A percentile compares a stretch with the other conserved stretches of the same genome.
phyloP scores from a whole-genome alignment of 2,797 vertebrate genomes.

The Antennarius maculatus region DNA sequence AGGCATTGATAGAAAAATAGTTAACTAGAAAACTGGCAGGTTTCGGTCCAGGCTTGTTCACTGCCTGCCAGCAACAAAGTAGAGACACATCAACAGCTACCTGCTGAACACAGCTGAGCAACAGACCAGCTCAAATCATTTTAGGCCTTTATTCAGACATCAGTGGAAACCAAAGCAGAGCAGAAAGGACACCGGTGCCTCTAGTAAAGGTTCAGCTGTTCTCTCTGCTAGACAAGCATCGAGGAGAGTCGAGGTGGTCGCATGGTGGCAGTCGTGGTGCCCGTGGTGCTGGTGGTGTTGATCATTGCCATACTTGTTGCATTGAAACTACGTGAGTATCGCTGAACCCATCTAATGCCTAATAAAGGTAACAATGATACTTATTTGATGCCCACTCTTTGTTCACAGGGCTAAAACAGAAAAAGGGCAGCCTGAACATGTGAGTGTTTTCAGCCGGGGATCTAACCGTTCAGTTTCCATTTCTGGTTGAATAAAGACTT shows the following conservation, averaged over 20 bases:
- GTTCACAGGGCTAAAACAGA: slow-evolving; percentile 54
- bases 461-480: not conserved
- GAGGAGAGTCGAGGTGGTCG: slow-evolving; percentile 22
- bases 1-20: too few relatives aligned
- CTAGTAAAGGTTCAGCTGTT: not conserved
- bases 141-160: too few relatives aligned
- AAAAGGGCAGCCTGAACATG: slow-evolving; percentile 53
- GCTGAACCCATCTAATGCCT: too few relatives aligned
- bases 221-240: slow-evolving; percentile 38
- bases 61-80: too few relatives aligned
- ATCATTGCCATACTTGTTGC: slow-evolving; percentile 21
- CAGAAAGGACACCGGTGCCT: too few relatives aligned
- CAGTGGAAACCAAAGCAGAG: not conserved
- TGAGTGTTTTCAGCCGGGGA: slow-evolving; percentile 46
- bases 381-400: slow-evolving; percentile 16
- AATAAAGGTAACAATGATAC: not conserved
- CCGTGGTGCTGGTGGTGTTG: slow-evolving; percentile 56
- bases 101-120: too few relatives aligned
- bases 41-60: too few relatives aligned
- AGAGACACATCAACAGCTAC: too few relatives aligned
- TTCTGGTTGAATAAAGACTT: not conserved
- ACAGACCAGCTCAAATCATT: too few relatives aligned
- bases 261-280: slow-evolving; percentile 57
- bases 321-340: slow-evolving; percentile 70
- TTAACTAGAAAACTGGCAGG: too few relatives aligned